These are phyloP conservation scores for Orgyia antiqua DNA, from an alignment of 2,888 invertebrate genomes.

Conservation along the genomic window DNA sequence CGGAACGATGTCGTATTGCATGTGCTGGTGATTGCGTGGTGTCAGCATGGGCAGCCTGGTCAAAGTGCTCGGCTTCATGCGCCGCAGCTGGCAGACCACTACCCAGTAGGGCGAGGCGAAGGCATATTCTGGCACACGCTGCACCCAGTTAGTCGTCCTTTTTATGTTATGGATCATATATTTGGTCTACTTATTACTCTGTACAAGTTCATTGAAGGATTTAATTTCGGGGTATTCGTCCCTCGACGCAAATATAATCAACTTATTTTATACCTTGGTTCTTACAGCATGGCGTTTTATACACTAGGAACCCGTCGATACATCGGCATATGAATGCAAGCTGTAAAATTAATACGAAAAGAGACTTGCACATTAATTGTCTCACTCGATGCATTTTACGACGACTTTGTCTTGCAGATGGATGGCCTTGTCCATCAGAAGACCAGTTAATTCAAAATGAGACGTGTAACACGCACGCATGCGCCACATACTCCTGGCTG, in stretches of 20 bases:
- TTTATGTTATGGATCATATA: too few species aligned
- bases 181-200: too few species aligned
- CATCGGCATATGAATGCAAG: too few species aligned
- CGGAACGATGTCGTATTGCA: slow-evolving; percentile 80
- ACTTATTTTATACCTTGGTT: too few species aligned
- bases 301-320: too few species aligned
- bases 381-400: too few species aligned
- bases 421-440: slow-evolving; percentile 76
- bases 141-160: slow-evolving; percentile 44
- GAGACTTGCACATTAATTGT: too few species aligned
- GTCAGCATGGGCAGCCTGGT: slow-evolving; percentile 81
- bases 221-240: not conserved
- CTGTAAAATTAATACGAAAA: too few species aligned
- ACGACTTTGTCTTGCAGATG: too few species aligned
- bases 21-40: slow-evolving; percentile 84
- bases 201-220: too few species aligned
- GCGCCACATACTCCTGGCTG: slow-evolving; percentile 79
- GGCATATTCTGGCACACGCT: slow-evolving; percentile 61
- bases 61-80: slow-evolving; percentile 62
- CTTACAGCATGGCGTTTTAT: too few species aligned
- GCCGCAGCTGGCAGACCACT: slow-evolving; percentile 46
- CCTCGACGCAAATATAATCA: too few species aligned
- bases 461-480: slow-evolving; percentile 77
- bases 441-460: slow-evolving; percentile 76
- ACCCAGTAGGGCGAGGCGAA: slow-evolving; percentile 40